Base-by-base conservation (phyloP, 2,113 vertebrate genomes). In the Nematolebias whitei region DNA sequence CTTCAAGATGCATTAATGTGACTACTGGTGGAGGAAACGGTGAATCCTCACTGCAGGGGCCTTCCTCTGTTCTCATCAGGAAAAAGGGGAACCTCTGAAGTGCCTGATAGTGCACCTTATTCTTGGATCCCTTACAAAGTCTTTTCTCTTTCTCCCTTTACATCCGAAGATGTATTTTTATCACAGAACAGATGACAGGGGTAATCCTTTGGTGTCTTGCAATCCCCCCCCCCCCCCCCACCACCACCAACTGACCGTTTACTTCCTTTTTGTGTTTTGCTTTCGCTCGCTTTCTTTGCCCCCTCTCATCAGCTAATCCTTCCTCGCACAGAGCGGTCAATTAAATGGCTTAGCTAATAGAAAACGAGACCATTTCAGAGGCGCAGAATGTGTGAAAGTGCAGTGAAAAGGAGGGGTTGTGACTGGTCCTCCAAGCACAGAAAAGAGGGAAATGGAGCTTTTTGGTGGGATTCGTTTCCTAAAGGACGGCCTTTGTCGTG, bases 101-200 rank as follows among this genome's bases (percentile, higher is more conserved):
- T 81, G 78, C 85, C 82, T 81, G 86, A 88, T 88, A 85, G 74
- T 1, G 15, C 53, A 51, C 39, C 68, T 92, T 91, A 89, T 84
- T 89, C 69, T 92, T 92, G 89, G 89, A 90, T 53, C 49, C 61
- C 47, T 48, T 65, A 85, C 88, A 90, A 86, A 90, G 88, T 71
- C 69, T 71, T 76, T 74, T 63, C 66, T 47, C 43, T 66, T 38
- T 29, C 51, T 74, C 62, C 53, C 32, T 20, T 52, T 62, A 87
- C 82, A 83, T 90, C 87, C 83, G 58, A 90, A 86, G 81, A 83
- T 71, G 66, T 90, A 78, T 90, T 91, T 90, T 80, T 83, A 81
- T 71, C 81, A 41, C 43, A 47, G 59, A 61, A 69, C 68, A 87
- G 76, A 87, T 79, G 86, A 84, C 80, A 62, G 76, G 63, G 85